phyloP scores from a whole-genome alignment of 2,888 invertebrate genomes.

The Lithophane leautieri region DNA sequence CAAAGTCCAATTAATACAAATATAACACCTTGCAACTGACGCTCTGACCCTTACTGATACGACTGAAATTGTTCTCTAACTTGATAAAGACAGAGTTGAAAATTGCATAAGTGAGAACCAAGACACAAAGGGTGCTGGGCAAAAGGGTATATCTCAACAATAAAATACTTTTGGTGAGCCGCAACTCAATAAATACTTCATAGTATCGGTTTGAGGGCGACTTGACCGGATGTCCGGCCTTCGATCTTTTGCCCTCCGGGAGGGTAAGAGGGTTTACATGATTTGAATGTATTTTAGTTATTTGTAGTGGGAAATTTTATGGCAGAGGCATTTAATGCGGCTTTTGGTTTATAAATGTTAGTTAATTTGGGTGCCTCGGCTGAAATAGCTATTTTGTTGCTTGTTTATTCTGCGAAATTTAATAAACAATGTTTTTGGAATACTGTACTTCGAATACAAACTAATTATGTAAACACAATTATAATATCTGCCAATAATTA shows the following conservation, averaged over 20 bases:
- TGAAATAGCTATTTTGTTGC: slow-evolving; percentile 5
- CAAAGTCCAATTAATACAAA: slow-evolving; percentile 84
- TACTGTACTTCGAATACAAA: not conserved
- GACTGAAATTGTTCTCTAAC: slow-evolving; percentile 64
- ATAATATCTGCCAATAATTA: not conserved
- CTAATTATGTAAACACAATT: not conserved
- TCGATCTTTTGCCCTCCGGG: slow-evolving; percentile 86
- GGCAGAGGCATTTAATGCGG: slow-evolving; percentile 62
- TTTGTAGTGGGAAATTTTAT: slow-evolving; percentile 74
- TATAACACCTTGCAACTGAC: slow-evolving; percentile 80
- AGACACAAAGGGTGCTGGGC: slow-evolving; percentile 71
- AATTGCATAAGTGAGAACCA: slow-evolving; percentile 54
- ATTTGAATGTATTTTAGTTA: slow-evolving; percentile 77
- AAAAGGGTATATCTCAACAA: slow-evolving; percentile 87
- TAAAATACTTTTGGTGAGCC: slow-evolving; percentile 89
- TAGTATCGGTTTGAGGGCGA: slow-evolving; percentile 88
- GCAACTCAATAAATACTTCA: slow-evolving; percentile 90
- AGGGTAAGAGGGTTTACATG: slow-evolving; percentile 74
- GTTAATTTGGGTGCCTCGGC: slow-evolving; percentile 53
- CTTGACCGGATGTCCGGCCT: slow-evolving; percentile 87
- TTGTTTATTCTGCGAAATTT: slow-evolving; percentile 12
- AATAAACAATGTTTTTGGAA: not conserved
- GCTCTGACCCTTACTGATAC: slow-evolving; percentile 58
- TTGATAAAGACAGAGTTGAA: slow-evolving; percentile 57
- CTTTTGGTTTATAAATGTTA: slow-evolving; percentile 51